Conservation (phyloP, 2,113 vertebrate genomes). For the Echinops telfairi region DNA sequence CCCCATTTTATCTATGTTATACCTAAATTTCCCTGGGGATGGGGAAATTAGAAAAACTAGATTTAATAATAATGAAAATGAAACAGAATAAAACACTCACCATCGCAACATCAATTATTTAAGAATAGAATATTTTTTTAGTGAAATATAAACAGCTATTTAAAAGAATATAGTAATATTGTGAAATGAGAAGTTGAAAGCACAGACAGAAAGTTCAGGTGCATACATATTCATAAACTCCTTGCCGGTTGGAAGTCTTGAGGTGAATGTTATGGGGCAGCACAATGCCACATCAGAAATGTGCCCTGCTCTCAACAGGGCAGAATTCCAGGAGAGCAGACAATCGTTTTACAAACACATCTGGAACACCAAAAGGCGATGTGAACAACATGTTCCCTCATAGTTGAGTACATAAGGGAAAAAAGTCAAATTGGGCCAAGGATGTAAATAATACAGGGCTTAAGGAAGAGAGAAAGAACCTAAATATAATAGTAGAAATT, state of each 20-base stretch:
- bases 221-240: slow-evolving; percentile 31
- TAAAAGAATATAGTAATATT: slow-evolving; percentile 14
- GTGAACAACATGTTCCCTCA: neutral
- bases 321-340: neutral
- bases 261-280: neutral
- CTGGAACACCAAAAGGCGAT: neutral
- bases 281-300: slow-evolving; percentile 39
- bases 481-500: neutral
- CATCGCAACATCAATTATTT: slow-evolving; percentile 18
- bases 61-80: slow-evolving; percentile 22
- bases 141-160: slow-evolving; percentile 46
- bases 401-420: neutral
- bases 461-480: neutral
- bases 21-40: slow-evolving; percentile 31
- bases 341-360: neutral
- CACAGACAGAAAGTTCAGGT: slow-evolving; percentile 33
- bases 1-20: neutral
- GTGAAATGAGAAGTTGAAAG: slow-evolving; percentile 36
- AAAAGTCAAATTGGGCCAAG: neutral
- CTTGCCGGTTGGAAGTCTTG: neutral
- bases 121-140: slow-evolving; percentile 25
- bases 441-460: neutral
- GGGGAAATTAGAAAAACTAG: neutral
- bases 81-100: slow-evolving; percentile 6
- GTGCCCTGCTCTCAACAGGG: slow-evolving; percentile 9